Evolutionary conservation across 2,113 vertebrate species (phyloP).

Genomic region (Salvelinus sp.): DNA sequence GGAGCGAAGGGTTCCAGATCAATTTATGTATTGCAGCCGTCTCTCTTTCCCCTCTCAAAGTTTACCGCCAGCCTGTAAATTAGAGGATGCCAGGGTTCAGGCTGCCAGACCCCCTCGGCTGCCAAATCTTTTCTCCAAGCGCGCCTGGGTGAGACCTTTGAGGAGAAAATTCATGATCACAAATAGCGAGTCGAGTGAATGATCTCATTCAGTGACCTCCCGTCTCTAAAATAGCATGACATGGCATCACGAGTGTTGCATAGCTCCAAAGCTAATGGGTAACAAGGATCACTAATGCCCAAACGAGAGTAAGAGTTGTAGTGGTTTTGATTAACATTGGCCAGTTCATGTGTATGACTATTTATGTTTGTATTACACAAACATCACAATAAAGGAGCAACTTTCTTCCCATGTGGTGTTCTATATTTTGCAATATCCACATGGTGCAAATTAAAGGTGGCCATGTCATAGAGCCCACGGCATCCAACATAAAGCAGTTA

Average conservation of each 20-base stretch:
- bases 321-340: not conserved
- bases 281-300: not conserved
- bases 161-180: conserved; percentile 8
- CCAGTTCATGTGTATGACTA: not conserved
- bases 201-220: not conserved
- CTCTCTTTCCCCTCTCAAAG: not conserved
- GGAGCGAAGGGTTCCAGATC: conserved; percentile 6
- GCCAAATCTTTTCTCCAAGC: conserved; percentile 18
- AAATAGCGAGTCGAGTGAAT: not conserved
- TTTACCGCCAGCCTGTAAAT: conserved; percentile 24
- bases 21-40: conserved; percentile 31
- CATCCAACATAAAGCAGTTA: no score
- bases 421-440: no score
- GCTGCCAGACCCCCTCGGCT: conserved; percentile 12
- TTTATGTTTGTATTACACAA: not conserved
- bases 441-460: no score
- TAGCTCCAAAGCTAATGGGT: not conserved
- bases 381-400: no score
- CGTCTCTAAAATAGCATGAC: not conserved
- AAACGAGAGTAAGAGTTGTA: not conserved
- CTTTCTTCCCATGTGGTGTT: no score
- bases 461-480: no score
- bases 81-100: not conserved
- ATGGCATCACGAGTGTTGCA: not conserved
- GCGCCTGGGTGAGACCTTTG: conserved; percentile 21